These are phyloP conservation scores for Drosophila simulans DNA, from an alignment of 1,140 invertebrate genomes.

Conservation along the genomic window DNA sequence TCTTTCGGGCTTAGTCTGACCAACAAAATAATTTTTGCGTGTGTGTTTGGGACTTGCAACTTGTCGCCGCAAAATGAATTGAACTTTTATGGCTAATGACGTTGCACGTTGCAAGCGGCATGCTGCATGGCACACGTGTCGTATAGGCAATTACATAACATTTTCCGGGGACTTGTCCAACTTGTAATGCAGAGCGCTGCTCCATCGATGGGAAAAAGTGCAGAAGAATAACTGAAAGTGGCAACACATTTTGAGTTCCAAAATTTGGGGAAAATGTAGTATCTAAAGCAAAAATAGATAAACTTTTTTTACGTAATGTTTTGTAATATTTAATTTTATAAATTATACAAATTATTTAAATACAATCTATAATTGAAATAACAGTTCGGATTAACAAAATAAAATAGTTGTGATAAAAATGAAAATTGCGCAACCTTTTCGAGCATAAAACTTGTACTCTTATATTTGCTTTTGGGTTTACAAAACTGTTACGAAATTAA, in stretches of 20 bases:
- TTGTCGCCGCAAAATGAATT: slow-evolving; percentile 69
- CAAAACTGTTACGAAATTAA: slow-evolving; percentile 3
- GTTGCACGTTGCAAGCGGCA: slow-evolving; percentile 44
- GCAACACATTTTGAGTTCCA: slow-evolving; percentile 12
- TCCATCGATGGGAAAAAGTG: not conserved
- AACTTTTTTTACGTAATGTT: no score
- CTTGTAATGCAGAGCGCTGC: slow-evolving; percentile 30
- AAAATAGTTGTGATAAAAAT: no score
- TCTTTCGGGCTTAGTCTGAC: slow-evolving; percentile 34
- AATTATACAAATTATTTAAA: no score
- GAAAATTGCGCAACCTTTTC: no score
- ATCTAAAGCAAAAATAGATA: not conserved
- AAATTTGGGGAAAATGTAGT: not conserved
- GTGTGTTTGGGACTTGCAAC: slow-evolving; percentile 27
- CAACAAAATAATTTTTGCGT: slow-evolving; percentile 61
- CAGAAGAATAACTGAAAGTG: not conserved
- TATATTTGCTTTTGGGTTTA: not conserved
- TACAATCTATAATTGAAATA: no score
- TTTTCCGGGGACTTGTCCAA: slow-evolving; percentile 36
- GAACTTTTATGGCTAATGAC: slow-evolving; percentile 66
- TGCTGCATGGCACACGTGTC: slow-evolving; percentile 58
- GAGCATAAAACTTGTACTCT: not conserved
- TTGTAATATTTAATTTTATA: no score
- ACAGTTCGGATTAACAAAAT: no score
- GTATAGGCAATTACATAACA: slow-evolving; percentile 69